Evolutionary conservation across 2,797 vertebrate genomes (phyloP).

Genomic region (Smutsia gigantea): DNA sequence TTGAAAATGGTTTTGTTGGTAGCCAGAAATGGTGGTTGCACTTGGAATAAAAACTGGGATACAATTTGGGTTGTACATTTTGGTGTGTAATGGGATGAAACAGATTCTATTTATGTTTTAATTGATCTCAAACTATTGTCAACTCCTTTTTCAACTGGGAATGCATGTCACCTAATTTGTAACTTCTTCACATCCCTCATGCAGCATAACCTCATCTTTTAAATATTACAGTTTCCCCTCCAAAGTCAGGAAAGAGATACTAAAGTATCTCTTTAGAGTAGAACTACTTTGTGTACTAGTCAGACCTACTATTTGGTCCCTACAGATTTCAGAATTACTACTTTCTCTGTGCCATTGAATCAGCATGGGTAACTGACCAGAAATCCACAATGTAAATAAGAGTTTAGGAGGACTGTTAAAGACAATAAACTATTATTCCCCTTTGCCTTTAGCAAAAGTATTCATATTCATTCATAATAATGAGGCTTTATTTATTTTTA

Average conservation of each 20-base stretch:
- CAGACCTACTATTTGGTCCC: neutral
- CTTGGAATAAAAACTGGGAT: neutral
- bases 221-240: neutral
- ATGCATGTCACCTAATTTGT: neutral
- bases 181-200: neutral
- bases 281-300: neutral
- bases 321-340: neutral
- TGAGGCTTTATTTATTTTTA: neutral
- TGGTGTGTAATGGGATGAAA: neutral
- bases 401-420: neutral
- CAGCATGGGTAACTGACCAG: neutral
- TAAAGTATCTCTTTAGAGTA: neutral
- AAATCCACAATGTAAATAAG: neutral
- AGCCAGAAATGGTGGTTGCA: neutral
- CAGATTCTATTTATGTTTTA: neutral
- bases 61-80: neutral
- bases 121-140: neutral
- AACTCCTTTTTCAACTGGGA: neutral
- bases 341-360: neutral
- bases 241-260: neutral
- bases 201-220: neutral
- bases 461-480: neutral
- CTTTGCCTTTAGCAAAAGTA: neutral
- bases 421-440: neutral
- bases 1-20: neutral